A percentile compares a stretch with the other conserved stretches of the same genome.
phyloP scores from a whole-genome alignment of 2,888 invertebrate genomes.

The Chaetoderma sp. region DNA sequence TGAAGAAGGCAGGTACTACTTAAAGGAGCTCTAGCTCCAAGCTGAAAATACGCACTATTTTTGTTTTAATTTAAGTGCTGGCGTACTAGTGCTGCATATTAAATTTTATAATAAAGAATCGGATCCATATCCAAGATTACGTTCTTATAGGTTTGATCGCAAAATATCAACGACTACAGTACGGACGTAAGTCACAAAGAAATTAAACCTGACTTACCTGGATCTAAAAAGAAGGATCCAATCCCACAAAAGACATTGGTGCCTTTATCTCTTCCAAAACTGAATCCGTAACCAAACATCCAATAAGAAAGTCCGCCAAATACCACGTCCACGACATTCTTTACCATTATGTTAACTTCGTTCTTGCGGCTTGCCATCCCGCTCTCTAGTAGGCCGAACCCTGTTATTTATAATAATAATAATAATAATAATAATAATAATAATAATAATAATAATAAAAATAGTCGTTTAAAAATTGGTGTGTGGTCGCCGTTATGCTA shows the following conservation, averaged over 20 bases:
- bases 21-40: too few relatives aligned
- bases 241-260: constrained; percentile 85
- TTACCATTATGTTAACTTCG: constrained; percentile 98
- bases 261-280: constrained; percentile 76
- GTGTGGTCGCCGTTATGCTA: background rate
- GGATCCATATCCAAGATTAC: too few relatives aligned
- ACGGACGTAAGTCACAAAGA: too few relatives aligned
- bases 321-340: constrained; percentile 92
- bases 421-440: too few relatives aligned
- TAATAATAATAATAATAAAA: constrained; percentile 3
- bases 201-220: constrained; percentile 18
- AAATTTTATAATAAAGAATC: too few relatives aligned
- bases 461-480: background rate
- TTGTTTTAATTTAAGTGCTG: too few relatives aligned
- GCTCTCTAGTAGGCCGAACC: constrained; percentile 92
- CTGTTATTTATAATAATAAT: too few relatives aligned
- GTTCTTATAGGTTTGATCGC: too few relatives aligned
- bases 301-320: constrained; percentile 93
- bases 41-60: too few relatives aligned
- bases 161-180: too few relatives aligned
- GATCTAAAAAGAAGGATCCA: constrained; percentile 82
- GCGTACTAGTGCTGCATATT: too few relatives aligned
- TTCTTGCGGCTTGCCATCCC: constrained; percentile 85
- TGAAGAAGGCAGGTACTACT: too few relatives aligned
- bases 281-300: constrained; percentile 92